A percentile compares a stretch with the other conserved stretches of the same genome.
These are phyloP conservation scores for Zootoca vivipara DNA, from an alignment of 2,113 vertebrate genomes.

Conservation along the genomic window DNA sequence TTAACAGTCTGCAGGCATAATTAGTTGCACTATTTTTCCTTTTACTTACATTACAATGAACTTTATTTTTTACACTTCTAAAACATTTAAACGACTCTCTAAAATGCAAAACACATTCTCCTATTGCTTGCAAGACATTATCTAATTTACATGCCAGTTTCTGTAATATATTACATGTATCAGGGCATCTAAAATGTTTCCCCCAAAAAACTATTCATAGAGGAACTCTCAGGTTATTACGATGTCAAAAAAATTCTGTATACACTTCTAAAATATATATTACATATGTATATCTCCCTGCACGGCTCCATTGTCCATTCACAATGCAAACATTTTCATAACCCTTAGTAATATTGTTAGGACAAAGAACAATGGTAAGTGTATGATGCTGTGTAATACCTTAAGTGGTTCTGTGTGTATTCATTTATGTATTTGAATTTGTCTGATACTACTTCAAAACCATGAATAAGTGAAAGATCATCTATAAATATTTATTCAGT, in stretches of 20 bases:
- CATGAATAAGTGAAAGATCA: neutral
- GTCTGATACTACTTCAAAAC: neutral
- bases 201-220: conserved; percentile 55
- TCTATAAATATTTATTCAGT: neutral
- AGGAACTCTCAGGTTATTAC: conserved; percentile 34
- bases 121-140: conserved; percentile 61
- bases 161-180: conserved; percentile 52
- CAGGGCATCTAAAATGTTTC: conserved; percentile 35
- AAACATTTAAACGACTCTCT: conserved; percentile 60
- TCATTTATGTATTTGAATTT: neutral
- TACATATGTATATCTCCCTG: neutral
- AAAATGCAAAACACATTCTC: conserved; percentile 32
- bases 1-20: neutral
- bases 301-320: neutral
- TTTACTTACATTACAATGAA: conserved; percentile 40
- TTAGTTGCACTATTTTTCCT: neutral
- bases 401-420: neutral
- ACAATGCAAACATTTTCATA: neutral
- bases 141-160: conserved; percentile 58
- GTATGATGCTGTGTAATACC: rapidly evolving
- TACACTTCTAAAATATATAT: neutral
- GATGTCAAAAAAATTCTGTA: conserved; percentile 17
- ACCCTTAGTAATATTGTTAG: neutral
- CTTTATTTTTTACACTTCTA: conserved; percentile 54
- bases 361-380: neutral